Evolutionary conservation across 2,113 vertebrate genomes (phyloP), one percentile per base, ranked within the genome.

Genomic region (Octodon degus): DNA sequence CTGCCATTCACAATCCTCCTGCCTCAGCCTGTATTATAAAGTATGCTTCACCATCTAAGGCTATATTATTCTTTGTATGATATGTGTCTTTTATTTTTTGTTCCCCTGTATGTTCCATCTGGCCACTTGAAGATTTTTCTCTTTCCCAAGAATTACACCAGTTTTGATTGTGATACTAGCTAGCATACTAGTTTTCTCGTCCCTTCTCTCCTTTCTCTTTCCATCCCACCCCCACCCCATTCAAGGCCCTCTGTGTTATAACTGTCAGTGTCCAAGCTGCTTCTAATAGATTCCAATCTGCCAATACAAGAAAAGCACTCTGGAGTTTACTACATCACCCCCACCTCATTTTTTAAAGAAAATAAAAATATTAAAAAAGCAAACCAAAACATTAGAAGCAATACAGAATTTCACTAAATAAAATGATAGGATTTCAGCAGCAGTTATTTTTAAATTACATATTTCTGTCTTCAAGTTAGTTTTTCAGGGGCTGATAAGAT

Each of bases 141-240:
- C 14, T 92, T 76, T 55, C 4, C 63, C 84, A 24, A 81, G 40
- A 27, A 47, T 63, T 30, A 32, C 32, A 77, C 16, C 16, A 79
- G 1, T 79, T 95, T 96, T 95, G 30, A n/a, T 91, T 91, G 85
- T 86, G 20, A 55, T 55, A 24, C 43, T 70, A 40, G 22, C 74
- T 92, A 5, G 32, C 20, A 30, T 92, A 50, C 83, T 80, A 22
- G 37, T 1, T 19, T 67, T 32, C 37, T 16, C 14, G 2, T 70
- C 17, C 47, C 17, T 53, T 37, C 9, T 60, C n/a, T 53, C n/a
- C 74, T 55, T 50, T 55, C 1, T 34, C 67, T 17, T 68, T 68
- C 67, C 5, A 68, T 17, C 34, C 5, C 32, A 1, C 5, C 5
- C 5, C 43, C 43, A 43, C 43, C 5, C 43, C 10, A 32, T 0